Conservation (phyloP, 2,888 invertebrate genomes). For the Chelonus formosanus region DNA sequence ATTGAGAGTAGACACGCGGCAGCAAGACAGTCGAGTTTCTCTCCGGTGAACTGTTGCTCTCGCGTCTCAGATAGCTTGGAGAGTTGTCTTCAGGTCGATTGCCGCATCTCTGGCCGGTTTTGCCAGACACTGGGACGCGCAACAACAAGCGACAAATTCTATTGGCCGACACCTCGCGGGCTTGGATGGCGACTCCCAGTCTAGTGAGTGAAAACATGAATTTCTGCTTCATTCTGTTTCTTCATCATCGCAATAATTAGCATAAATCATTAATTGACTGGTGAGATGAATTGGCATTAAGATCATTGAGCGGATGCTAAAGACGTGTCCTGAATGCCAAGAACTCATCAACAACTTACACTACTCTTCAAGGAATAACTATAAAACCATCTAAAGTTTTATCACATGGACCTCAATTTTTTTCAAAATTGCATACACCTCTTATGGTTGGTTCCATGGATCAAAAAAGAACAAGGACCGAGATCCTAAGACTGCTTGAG, state of each 20-base stretch:
- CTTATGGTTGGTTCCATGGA: neutral
- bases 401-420: no score
- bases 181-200: slow-evolving; percentile 54
- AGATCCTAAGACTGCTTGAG: neutral
- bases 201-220: slow-evolving; percentile 39
- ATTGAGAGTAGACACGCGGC: slow-evolving; percentile 31
- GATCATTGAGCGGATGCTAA: no score
- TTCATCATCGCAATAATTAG: slow-evolving; percentile 3
- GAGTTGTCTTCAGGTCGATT: slow-evolving; percentile 19
- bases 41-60: slow-evolving; percentile 18
- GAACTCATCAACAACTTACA: neutral
- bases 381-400: no score
- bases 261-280: slow-evolving; percentile 3
- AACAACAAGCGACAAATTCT: slow-evolving; percentile 33
- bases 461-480: neutral
- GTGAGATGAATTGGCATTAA: no score
- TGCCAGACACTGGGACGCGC: slow-evolving; percentile 44
- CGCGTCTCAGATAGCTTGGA: slow-evolving; percentile 7
- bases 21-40: slow-evolving; percentile 40
- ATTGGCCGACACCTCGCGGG: slow-evolving; percentile 43
- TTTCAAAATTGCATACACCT: no score
- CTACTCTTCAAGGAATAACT: neutral
- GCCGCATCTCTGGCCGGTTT: slow-evolving; percentile 37
- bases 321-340: neutral
- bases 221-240: neutral